Evolutionary conservation across 2,113 vertebrate genomes (phyloP), one percentile per base, ranked within the genome.

Genomic region (Synodontis membranacea): DNA sequence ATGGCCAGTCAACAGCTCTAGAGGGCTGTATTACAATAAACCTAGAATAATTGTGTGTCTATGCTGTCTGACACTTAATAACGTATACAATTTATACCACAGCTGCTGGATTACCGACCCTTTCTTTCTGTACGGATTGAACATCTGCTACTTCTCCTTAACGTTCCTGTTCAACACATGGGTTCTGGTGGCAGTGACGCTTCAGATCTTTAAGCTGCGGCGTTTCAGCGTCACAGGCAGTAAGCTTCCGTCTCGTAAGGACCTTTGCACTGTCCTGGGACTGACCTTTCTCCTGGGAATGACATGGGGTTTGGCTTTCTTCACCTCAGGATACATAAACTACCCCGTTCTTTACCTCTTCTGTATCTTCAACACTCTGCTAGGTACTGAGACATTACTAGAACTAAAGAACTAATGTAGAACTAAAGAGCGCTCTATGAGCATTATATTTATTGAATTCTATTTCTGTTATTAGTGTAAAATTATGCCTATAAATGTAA

Each of bases 291-390:
- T 98, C 44, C 92, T 97, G 56, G 97, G 97, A 52, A 94, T 95
- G 25, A 96, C 97, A 9, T 98, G 97, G 96, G 96, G 96, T 0
- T 89, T 98, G 89, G 92, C 93, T 54, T 97, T 98, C 92, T 95
- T 97, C 84, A 95, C 95, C 46, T 90, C 93, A 60, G 96, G 96
- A 0, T 82, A 94, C 56, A 92, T 96, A 89, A 95, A 91, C 90
- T 93, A 96, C 0, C 82, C 94, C 0, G 48, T 96, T 0, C 94
- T 97, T 75, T 98, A 98, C 89, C 91, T 96, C 62, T 98, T 97
- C 93, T 97, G 96, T 93, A 96, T 97, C 91, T 87, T 97, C 84
- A 98, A 97, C 90, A 95, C 96, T 34, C 88, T 95, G 62, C 97
- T 98, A 96, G 97, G 97, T 98, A 80, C 90, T 91, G 21, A 25